A percentile compares a stretch with the other conserved stretches of the same genome.
Evolutionary conservation across 1,140 invertebrate genomes (phyloP).

Genomic region (Kradibia gibbosae): DNA sequence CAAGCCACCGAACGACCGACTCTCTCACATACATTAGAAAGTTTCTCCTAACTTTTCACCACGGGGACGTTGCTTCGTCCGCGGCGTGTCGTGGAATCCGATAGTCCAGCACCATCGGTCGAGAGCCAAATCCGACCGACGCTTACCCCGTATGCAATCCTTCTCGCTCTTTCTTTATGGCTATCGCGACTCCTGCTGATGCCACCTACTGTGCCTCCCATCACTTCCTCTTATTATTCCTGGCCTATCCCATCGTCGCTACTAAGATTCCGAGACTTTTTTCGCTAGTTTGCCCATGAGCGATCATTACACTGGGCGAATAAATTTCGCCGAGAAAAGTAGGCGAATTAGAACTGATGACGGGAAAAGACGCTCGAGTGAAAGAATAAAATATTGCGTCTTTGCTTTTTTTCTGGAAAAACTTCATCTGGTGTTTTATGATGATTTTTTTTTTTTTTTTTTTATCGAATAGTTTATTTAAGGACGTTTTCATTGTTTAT

Average conservation of each 20-base stretch:
- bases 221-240: background rate
- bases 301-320: background rate
- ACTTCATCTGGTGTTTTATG: no score
- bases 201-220: background rate
- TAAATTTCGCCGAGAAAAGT: background rate
- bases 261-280: slow-evolving; percentile 1
- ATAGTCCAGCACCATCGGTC: slow-evolving; percentile 49
- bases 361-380: no score
- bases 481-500: no score
- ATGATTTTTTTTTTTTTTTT: no score
- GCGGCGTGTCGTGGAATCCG: slow-evolving; percentile 56
- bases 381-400: no score
- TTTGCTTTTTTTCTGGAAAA: no score
- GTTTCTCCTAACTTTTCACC: slow-evolving; percentile 64
- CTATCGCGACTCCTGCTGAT: background rate
- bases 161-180: background rate
- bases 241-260: background rate
- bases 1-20: slow-evolving; percentile 59
- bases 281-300: no score
- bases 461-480: no score
- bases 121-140: slow-evolving; percentile 46
- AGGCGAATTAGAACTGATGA: no score
- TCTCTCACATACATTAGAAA: slow-evolving; percentile 67
- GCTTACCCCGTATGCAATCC: slow-evolving; percentile 20
- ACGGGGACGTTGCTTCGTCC: slow-evolving; percentile 45